Conservation (phyloP, 2,797 vertebrate genomes). For the Mergus octosetaceus region DNA sequence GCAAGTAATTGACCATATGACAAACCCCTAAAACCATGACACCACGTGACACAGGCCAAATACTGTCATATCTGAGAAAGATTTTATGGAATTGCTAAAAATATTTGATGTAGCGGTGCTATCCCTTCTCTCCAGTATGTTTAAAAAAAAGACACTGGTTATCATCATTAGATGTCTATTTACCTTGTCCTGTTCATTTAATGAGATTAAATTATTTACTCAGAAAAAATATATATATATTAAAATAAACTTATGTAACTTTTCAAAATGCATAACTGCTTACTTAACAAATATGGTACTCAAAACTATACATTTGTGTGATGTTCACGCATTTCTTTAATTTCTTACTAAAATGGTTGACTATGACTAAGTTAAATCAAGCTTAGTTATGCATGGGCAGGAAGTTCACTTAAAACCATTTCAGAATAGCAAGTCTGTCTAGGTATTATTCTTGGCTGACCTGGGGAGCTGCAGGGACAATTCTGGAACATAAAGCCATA, state of each 20-base stretch:
- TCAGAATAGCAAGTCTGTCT: neutral
- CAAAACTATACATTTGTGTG: neutral
- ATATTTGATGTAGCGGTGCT: neutral
- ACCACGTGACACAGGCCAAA: neutral
- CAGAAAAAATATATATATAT: neutral
- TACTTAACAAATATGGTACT: neutral
- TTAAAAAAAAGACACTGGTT: neutral
- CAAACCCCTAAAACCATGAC: neutral
- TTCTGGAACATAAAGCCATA: neutral
- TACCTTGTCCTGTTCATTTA: neutral
- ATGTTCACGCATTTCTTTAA: neutral
- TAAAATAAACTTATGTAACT: neutral
- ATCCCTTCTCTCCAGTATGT: neutral
- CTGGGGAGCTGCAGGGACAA: neutral
- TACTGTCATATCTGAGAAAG: neutral
- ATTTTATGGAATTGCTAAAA: neutral
- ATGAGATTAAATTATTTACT: neutral
- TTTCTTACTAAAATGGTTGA: neutral
- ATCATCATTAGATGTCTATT: neutral
- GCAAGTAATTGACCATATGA: neutral
- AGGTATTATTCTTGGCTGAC: constrained; percentile 1
- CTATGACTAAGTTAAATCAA: neutral
- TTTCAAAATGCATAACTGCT: neutral
- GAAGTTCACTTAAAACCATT: neutral
- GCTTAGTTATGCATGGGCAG: neutral